A percentile compares a stretch with the other conserved stretches of the same genome.
These are phyloP conservation scores for Atlantisia rogersi DNA, from an alignment of 2,113 vertebrate species.

Conservation along the genomic window DNA sequence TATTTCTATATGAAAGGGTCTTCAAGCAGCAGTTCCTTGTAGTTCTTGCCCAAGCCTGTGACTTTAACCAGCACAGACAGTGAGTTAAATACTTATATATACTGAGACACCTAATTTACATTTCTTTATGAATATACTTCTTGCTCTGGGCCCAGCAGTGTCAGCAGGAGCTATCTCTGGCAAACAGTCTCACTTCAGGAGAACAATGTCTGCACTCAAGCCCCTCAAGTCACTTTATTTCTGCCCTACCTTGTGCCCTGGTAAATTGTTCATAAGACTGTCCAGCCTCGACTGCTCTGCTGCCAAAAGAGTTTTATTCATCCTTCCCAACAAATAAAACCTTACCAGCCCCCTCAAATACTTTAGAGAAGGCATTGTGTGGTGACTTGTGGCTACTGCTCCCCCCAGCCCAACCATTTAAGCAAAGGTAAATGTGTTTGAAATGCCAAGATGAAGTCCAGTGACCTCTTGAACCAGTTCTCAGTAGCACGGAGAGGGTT, in stretches of 20 bases:
- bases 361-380: neutral
- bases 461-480: neutral
- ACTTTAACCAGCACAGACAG: neutral
- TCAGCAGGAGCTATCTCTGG: neutral
- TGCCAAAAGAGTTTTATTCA: neutral
- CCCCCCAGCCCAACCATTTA: neutral
- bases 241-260: neutral
- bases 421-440: neutral
- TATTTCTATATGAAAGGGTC: neutral
- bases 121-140: constrained; percentile 1
- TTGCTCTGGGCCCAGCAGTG: neutral
- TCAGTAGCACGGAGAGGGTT: neutral
- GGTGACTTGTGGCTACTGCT: neutral
- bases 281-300: neutral
- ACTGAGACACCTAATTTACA: neutral
- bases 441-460: constrained; percentile 44
- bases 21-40: neutral
- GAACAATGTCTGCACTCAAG: neutral
- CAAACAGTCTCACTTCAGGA: constrained; percentile 1
- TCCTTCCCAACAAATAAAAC: neutral
- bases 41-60: neutral
- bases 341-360: neutral
- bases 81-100: neutral
- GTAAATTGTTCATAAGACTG: neutral
- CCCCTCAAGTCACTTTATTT: neutral